Conservation (phyloP, 2,797 vertebrate genomes). For the Carapus acus region DNA sequence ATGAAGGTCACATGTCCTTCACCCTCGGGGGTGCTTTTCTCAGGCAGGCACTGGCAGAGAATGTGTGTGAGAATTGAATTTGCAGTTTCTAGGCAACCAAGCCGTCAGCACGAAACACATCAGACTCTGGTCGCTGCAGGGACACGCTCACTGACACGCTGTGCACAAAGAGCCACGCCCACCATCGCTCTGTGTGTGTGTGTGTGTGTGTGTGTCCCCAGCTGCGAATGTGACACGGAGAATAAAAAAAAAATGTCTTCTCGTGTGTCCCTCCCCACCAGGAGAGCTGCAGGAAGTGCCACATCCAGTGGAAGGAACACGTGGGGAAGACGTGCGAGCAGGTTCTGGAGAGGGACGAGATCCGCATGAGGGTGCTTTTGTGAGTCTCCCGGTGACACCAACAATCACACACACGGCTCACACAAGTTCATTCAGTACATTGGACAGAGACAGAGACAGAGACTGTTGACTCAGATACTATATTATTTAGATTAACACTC, state of each 20-base stretch:
- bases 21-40: too few species aligned
- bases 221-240: too few species aligned
- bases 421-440: too few species aligned
- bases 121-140: constrained; percentile 37
- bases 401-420: not conserved
- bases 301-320: constrained; percentile 95
- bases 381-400: constrained; percentile 67
- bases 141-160: constrained; percentile 9
- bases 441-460: too few species aligned
- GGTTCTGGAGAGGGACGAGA: constrained; percentile 92
- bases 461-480: too few species aligned
- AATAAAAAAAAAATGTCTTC: too few species aligned
- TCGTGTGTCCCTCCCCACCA: constrained; percentile 40
- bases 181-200: constrained; percentile 29
- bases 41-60: too few species aligned
- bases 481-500: too few species aligned
- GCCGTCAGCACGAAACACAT: constrained; percentile 35
- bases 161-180: constrained; percentile 56
- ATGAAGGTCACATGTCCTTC: too few species aligned
- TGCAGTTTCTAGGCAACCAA: constrained; percentile 73
- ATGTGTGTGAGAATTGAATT: constrained; percentile 57
- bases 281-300: constrained; percentile 96
- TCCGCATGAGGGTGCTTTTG: constrained; percentile 91
- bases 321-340: constrained; percentile 91
- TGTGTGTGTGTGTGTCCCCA: too few species aligned